A percentile compares a stretch with the other conserved stretches of the same genome.
phyloP scores from a whole-genome alignment of 2,888 invertebrate genomes.

The Epistrophe eligans region DNA sequence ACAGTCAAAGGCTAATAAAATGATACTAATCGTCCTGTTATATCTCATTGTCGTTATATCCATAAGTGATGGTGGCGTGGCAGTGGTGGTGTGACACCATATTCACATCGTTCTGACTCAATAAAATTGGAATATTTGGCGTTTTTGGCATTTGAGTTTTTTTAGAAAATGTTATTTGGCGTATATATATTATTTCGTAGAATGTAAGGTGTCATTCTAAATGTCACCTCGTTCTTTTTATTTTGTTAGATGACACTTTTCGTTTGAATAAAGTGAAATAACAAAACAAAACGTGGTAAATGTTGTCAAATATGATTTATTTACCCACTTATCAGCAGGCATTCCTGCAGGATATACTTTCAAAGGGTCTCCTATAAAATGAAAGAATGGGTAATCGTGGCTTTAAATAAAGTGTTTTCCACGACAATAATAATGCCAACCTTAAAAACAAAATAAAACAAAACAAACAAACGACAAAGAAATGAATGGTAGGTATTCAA shows the following conservation, averaged over 20 bases:
- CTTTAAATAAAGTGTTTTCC: constrained; percentile 27
- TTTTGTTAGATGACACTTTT: constrained; percentile 30
- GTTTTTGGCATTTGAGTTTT: background rate
- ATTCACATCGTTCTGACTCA: constrained; percentile 17
- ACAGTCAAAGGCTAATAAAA: constrained; percentile 21
- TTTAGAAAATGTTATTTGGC: constrained; percentile 6
- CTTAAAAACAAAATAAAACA: background rate
- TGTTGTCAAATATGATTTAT: constrained; percentile 47
- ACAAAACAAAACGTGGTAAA: constrained; percentile 21
- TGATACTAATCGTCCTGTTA: constrained; percentile 32
- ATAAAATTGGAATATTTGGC: constrained; percentile 30
- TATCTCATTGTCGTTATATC: constrained; percentile 13
- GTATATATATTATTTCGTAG: constrained; percentile 7
- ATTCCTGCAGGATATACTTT: constrained; percentile 27
- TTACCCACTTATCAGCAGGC: constrained; percentile 37
- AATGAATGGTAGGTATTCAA: background rate
- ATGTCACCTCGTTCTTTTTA: constrained; percentile 25
- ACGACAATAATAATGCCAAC: constrained; percentile 9
- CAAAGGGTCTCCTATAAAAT: background rate
- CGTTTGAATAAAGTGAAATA: constrained; percentile 36
- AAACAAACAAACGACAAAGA: background rate
- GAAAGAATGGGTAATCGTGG: constrained; percentile 15
- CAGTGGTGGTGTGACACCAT: background rate
- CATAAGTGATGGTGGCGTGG: background rate
- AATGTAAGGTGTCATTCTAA: constrained; percentile 30